A percentile compares a stretch with the other conserved stretches of the same genome.
Evolutionary conservation across 2,113 vertebrate species (phyloP).

Genomic region (Tilapia sparmanii): DNA sequence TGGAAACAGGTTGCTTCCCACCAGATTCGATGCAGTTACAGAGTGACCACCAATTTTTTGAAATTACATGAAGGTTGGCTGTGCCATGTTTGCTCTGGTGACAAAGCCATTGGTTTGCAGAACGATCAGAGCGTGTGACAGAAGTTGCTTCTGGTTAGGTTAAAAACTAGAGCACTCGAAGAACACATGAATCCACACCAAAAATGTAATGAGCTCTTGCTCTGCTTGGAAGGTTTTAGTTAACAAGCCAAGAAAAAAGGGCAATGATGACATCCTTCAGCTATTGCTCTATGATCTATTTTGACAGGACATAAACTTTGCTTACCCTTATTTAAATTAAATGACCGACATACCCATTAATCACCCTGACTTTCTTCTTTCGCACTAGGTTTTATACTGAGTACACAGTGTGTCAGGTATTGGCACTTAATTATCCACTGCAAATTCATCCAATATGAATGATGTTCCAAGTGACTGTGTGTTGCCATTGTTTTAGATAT

Average conservation of each 20-base stretch:
- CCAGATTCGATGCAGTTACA: not conserved
- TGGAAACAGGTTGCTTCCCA: not conserved
- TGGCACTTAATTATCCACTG: not conserved
- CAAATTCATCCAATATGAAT: not conserved
- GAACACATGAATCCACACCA: not conserved
- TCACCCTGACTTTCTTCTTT: not conserved
- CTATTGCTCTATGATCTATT: not conserved
- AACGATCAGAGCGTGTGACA: not conserved
- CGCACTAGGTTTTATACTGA: not conserved
- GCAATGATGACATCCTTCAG: not conserved
- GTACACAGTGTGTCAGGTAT: not conserved
- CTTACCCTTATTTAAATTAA: not conserved
- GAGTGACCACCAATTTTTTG: not conserved
- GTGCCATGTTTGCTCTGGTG: not conserved
- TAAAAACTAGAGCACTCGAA: not conserved
- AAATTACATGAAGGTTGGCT: not conserved
- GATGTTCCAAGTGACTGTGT: not conserved
- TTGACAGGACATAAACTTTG: not conserved
- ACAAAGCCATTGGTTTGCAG: not conserved
- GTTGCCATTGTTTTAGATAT: not conserved
- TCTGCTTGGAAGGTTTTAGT: not conserved
- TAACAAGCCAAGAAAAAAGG: not conserved
- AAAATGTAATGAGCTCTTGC: not conserved
- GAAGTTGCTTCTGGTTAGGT: not conserved
- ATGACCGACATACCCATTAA: not conserved